Evolutionary conservation across 2,888 invertebrate genomes (phyloP).

Genomic region (Sesia bembeciformis): DNA sequence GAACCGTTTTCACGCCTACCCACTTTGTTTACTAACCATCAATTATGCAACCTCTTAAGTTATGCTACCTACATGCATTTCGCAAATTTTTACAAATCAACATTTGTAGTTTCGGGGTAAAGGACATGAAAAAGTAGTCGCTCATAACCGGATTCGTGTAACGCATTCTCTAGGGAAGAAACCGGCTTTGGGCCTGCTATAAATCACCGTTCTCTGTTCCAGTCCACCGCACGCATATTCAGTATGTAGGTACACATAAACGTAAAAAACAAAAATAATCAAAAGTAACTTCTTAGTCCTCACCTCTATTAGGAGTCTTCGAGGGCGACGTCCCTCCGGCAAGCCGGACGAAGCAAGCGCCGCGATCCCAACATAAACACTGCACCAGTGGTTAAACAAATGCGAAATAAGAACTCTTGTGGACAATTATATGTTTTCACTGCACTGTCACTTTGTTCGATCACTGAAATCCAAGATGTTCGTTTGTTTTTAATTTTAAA

Average conservation of each 20-base stretch:
- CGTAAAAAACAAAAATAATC: constrained; percentile 31
- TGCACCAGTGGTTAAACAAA: constrained; percentile 59
- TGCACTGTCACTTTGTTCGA: constrained; percentile 45
- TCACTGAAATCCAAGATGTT: constrained; percentile 56
- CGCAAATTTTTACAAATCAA: too few species aligned
- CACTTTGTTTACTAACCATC: too few species aligned
- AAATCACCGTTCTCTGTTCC: constrained; percentile 18
- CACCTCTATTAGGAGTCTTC: constrained; percentile 59
- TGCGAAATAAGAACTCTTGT: constrained; percentile 22
- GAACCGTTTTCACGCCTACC: too few species aligned
- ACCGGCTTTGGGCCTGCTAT: constrained; percentile 29
- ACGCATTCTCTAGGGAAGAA: constrained; percentile 24
- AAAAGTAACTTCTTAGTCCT: constrained; percentile 10
- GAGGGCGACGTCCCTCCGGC: constrained; percentile 67
- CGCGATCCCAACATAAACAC: constrained; percentile 70
- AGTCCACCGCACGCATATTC: neutral
- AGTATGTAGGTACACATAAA: constrained; percentile 15
- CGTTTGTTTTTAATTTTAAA: constrained; percentile 58
- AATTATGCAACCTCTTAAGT: too few species aligned
- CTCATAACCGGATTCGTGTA: constrained; percentile 31
- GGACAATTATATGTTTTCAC: constrained; percentile 22
- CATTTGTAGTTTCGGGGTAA: neutral
- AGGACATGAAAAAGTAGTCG: neutral
- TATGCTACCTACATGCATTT: too few species aligned
- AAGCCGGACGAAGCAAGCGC: constrained; percentile 51